Evolutionary conservation across 2,113 vertebrate species (phyloP), one percentile per base, ranked within the genome.

Genomic region (Aix galericulata): DNA sequence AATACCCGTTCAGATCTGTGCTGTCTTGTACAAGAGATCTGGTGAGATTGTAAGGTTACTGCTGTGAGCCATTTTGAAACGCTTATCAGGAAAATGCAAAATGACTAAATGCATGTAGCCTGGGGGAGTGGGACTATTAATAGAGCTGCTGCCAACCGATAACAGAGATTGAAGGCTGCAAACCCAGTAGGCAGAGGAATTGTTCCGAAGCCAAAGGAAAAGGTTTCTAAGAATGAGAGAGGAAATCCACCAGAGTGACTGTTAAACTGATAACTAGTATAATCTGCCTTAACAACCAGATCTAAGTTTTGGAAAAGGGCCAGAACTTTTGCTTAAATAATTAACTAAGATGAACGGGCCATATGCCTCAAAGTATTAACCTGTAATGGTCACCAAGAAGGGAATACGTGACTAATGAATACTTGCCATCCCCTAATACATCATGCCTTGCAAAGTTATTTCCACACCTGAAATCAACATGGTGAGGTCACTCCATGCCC

Each of bases 11-110:
- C 50, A 59, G 67, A 50, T 36, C 18, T 14, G 2, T 3, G 17
- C 20, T 50, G 44, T 34, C 62, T 83, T 56, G 23, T 9, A 31
- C 26, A 32, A 2, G 6, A 74, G 64, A 78, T 38, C 26, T 9
- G 8, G 55, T 86, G 89, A 83, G 76, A 67, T 1, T 74, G 72
- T 59, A 67, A 95, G 55, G 79, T 74, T 87, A 34, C 29, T 29
- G 72, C 75, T n/a, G 75, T 50, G 34, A 88, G 80, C 27, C 52
- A 22, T 91, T 91, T 67, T 69, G 23, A 83, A 91, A 64, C 11
- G 52, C 79, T 88, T 91, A 71, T 94, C 82, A 72, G 79, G 72
- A 91, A 95, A 94, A 94, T 72, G 46, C 73, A 93, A 91, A 86
- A 93, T 88, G 68, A 95, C 89, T 94, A 89, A 91, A 94, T 64